Conservation (phyloP, 1,140 invertebrate species). For the Drosophila ambigua region DNA sequence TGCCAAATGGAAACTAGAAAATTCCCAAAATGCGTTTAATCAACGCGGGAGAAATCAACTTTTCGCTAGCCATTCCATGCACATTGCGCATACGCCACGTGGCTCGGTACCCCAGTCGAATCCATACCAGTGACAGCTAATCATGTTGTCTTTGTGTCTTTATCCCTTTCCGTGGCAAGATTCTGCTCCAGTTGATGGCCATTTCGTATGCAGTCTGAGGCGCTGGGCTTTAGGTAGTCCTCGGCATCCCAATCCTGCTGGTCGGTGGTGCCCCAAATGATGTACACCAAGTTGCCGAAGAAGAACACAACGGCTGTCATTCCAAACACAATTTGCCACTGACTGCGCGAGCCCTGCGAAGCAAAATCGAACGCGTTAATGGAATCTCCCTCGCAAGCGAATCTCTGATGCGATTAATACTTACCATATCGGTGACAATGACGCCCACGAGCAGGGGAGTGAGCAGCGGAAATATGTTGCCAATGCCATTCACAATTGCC, state of each 20-base stretch:
- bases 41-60: conserved; percentile 38
- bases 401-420: conserved; percentile 10
- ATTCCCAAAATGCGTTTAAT: conserved; percentile 63
- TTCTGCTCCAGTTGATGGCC: conserved; percentile 15
- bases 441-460: conserved; percentile 87
- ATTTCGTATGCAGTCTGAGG: conserved; percentile 26
- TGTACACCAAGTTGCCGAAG: conserved; percentile 88
- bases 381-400: background rate
- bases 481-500: conserved; percentile 89
- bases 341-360: conserved; percentile 84
- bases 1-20: conserved; percentile 14
- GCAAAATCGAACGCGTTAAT: background rate
- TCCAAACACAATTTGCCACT: conserved; percentile 91
- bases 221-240: conserved; percentile 48
- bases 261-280: conserved; percentile 87
- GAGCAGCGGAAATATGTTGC: conserved; percentile 89
- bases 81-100: conserved; percentile 36
- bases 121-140: background rate
- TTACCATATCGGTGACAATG: conserved; percentile 87
- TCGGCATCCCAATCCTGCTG: conserved; percentile 88
- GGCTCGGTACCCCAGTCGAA: conserved; percentile 1
- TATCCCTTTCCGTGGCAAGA: background rate
- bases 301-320: conserved; percentile 89
- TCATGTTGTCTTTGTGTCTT: conserved; percentile 12
- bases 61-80: conserved; percentile 6